phyloP scores from a whole-genome alignment of 2,797 vertebrate genomes.

The Pipistrellus nathusii region DNA sequence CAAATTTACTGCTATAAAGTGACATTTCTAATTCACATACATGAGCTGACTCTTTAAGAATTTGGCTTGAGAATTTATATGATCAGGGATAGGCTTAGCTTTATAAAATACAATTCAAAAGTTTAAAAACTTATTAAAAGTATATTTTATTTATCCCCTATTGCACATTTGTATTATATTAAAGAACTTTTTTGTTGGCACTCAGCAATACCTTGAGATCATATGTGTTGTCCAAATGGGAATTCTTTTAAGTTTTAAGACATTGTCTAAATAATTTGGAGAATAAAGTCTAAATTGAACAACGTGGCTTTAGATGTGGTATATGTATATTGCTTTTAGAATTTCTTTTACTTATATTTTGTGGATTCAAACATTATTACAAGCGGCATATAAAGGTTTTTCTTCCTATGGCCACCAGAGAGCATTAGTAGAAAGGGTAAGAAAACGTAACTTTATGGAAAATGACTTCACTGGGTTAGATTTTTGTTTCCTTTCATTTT shows the following conservation, averaged over 20 bases:
- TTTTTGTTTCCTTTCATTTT: conserved; percentile 56
- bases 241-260: conserved; percentile 21
- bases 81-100: conserved; percentile 4
- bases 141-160: conserved; percentile 36
- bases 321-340: conserved; percentile 6
- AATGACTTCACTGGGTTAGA: not conserved
- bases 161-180: not conserved
- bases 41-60: conserved; percentile 6
- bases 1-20: not conserved
- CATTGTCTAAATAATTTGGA: not conserved
- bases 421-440: conserved; percentile 79
- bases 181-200: not conserved
- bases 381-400: conserved; percentile 48
- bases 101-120: conserved; percentile 10
- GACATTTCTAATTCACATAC: conserved; percentile 30
- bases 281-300: not conserved
- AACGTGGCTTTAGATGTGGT: not conserved
- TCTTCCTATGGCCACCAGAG: conserved; percentile 79
- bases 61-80: conserved; percentile 54
- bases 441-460: conserved; percentile 58
- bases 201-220: conserved; percentile 1
- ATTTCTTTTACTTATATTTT: conserved; percentile 50
- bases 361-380: not conserved
- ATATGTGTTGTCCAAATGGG: not conserved
- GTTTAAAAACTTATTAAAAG: conserved; percentile 40